Evolutionary conservation across 1,140 invertebrate genomes (phyloP), one percentile per base, ranked within the genome.

Genomic region (Drosophila insularis): DNA sequence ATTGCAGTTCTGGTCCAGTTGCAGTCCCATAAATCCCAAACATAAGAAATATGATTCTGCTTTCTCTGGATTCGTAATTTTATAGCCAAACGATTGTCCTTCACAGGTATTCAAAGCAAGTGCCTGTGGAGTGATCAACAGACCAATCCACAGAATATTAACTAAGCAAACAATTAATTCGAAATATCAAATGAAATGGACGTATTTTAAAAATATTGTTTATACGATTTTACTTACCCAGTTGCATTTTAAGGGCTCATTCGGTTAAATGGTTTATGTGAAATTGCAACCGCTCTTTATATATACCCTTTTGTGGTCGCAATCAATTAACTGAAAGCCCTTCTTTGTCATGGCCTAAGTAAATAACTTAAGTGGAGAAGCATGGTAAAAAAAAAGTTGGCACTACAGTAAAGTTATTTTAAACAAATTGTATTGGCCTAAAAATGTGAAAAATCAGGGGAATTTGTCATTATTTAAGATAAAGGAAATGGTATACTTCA

Each of bases 81-180:
- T 87, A 63, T 70, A 80, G 65, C 84, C 84, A 63, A 87, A 87
- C 11, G 63, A 37, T 23, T 74, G 62, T 43, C 76, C 84, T 39
- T 19, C 56, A 39, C 84, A 87, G 31, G 14, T 55, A 53, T 87
- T 73, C 53, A 54, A 50, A 35, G 76, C 84, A 14, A 80, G 56
- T 23, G 69, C 80, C 73, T 74, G 76, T 3, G 84, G 73, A 53
- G 74, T 35, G 21, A 72, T 78, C 73, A 76, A 71, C 6, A 87
- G 70, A 70, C 74, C 66, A 46, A 79, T 68, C 80, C 84, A 87
- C 17, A 87, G 84, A 68, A 82, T 59, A 43, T 54, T 60, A 31
- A 66, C 84, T 89, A 8, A 60, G 37, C 53, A 19, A 6, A 46
- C 2, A 0, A 27, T 17, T 4, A 4, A 39, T 2, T 4, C n/a